phyloP scores from a whole-genome alignment of 2,797 vertebrate genomes.

The Eulemur mongoz region DNA sequence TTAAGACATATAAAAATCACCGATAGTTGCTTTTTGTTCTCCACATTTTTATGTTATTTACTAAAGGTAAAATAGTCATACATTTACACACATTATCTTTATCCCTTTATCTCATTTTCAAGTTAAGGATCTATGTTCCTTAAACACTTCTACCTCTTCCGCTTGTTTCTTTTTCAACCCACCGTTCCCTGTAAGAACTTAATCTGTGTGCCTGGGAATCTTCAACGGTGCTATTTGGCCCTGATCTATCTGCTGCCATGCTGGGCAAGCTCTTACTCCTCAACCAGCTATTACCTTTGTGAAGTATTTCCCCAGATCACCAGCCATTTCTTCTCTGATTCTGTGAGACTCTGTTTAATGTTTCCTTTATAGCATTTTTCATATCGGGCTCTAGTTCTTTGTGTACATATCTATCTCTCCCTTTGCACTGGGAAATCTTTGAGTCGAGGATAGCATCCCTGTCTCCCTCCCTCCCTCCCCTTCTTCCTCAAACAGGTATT shows the following conservation, averaged over 20 bases:
- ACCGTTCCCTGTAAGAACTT: not conserved
- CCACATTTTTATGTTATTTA: not conserved
- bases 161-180: not conserved
- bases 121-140: not conserved
- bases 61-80: slow-evolving; percentile 28
- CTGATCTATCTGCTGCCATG: not conserved
- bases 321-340: not conserved
- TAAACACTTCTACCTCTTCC: not conserved
- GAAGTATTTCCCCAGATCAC: not conserved
- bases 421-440: not conserved
- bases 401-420: not conserved
- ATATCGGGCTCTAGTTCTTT: not conserved
- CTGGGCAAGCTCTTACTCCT: not conserved
- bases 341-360: not conserved
- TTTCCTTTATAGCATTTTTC: not conserved
- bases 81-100: not conserved
- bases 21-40: not conserved
- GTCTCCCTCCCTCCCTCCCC: not conserved
- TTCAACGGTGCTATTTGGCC: too few species aligned
- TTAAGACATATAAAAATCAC: not conserved
- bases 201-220: not conserved
- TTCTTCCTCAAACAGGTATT: not conserved
- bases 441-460: not conserved
- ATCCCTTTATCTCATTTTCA: not conserved
- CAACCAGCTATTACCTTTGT: not conserved